These are phyloP conservation scores for Alces alces DNA, from an alignment of 2,113 vertebrate species.

Conservation along the genomic window DNA sequence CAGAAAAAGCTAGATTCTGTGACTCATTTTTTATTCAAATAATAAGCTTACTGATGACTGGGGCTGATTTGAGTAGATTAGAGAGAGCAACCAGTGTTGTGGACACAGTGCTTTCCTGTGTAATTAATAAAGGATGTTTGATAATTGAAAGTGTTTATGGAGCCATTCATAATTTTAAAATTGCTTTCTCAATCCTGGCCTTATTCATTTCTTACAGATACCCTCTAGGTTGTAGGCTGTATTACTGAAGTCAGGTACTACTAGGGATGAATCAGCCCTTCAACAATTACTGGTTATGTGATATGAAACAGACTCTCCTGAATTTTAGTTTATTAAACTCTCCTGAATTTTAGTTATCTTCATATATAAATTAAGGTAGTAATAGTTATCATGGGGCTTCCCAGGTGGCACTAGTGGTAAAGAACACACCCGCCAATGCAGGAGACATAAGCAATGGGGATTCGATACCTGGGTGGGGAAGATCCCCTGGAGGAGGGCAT, in stretches of 20 bases:
- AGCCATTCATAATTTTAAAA: neutral
- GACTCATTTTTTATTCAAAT: neutral
- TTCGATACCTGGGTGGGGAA: neutral
- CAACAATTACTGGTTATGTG: neutral
- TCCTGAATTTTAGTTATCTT: neutral
- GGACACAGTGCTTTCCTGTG: neutral
- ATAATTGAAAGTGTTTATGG: neutral
- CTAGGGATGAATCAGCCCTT: neutral
- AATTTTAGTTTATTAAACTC: neutral
- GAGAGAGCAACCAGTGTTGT: neutral
- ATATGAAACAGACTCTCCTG: neutral
- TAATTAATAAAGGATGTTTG: neutral
- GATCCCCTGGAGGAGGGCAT: neutral
- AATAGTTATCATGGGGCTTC: neutral
- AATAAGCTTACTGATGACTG: neutral
- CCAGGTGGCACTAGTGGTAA: neutral
- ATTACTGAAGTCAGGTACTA: neutral
- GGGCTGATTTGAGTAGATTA: neutral
- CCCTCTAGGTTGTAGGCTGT: neutral
- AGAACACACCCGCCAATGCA: neutral
- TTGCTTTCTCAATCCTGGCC: neutral
- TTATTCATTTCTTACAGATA: neutral
- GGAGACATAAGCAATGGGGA: neutral
- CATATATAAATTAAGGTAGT: neutral
- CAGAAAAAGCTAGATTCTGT: neutral